phyloP scores from a whole-genome alignment of 2,797 vertebrate genomes.

The Sebastes hubbsi region DNA sequence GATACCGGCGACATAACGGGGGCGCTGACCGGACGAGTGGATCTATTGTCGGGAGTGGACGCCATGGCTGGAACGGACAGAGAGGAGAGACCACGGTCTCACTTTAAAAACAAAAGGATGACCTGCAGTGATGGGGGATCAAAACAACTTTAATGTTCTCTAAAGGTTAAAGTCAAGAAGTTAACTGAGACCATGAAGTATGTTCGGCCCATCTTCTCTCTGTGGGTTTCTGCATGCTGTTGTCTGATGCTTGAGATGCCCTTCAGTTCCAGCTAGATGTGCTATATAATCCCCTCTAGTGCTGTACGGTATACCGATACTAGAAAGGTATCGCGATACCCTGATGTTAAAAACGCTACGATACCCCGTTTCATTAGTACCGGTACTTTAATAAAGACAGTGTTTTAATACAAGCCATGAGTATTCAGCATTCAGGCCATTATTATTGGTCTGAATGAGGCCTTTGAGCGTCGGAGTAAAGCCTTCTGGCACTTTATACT shows the following conservation, averaged over 20 bases:
- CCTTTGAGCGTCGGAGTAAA: too few species aligned
- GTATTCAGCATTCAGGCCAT: too few species aligned
- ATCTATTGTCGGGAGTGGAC: constrained; percentile 90
- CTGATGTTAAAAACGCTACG: too few species aligned
- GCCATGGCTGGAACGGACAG: constrained; percentile 79
- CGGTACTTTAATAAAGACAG: too few species aligned
- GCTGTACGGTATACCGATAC: not conserved
- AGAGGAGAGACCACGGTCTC: not conserved
- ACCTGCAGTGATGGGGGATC: not conserved
- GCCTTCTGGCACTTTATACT: too few species aligned
- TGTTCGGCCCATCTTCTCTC: not conserved
- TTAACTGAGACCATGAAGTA: not conserved
- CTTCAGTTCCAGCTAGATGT: not conserved
- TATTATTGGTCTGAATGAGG: too few species aligned
- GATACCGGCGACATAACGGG: constrained; percentile 85
- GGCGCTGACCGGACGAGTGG: constrained; percentile 91
- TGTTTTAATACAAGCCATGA: too few species aligned
- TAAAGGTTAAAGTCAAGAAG: not conserved
- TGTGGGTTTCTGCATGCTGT: not conserved
- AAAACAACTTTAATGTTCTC: not conserved
- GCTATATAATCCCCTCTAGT: not conserved
- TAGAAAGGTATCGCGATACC: too few species aligned
- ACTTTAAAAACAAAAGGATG: not conserved
- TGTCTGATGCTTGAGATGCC: not conserved
- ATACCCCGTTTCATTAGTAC: too few species aligned